Base-by-base conservation (phyloP, 1,140 invertebrate genomes). In the Gryllus bimaculatus region DNA sequence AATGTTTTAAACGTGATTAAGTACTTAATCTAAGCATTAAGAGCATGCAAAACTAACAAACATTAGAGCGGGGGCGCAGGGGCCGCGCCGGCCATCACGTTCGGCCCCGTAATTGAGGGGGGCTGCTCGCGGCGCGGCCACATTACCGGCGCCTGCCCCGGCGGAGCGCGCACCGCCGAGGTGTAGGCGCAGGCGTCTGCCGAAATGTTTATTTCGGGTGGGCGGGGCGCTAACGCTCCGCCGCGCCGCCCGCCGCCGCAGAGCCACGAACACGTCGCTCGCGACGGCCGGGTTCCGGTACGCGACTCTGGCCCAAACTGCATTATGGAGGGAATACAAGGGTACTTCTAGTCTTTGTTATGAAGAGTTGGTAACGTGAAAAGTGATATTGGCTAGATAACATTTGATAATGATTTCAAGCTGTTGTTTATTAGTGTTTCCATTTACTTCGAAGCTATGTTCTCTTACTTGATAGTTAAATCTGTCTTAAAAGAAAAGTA, bases 1-100 rank as follows among this genome's bases (percentile, higher is more conserved):
- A 66, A 66, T 66, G 54, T 66, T 66, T 66, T 66, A 66, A 66
- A 66, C 54, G 54, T 66, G 54, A 66, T 66, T 66, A 66, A 66
- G 54, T 18, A 66, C 54, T 66, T 66, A 66, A 66, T 66, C 54
- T 66, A 66, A 66, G 54, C 54, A 66, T 66, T 66, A 66, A 66
- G 54, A 66, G 54, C 54, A 66, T 66, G 54, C 54, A 66, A 66
- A 66, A 66, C 54, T 66, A 66, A 66, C 54, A 66, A 66, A 66
- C 54, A 66, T 66, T 66, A 10, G 54, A 66, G 54, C 10, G 54
- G 26, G 26, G 26, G 26, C 26, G 26, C 26, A 39, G 26, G 26
- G 26, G 26, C 26, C 26, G 26, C 1, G 26, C 26, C 26, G 26
- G 26, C 1, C 26, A 2, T 66, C 54, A 66, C 54, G 54, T 66